A percentile compares a stretch with the other conserved stretches of the same genome.
Evolutionary conservation across 2,113 vertebrate genomes (phyloP).

Genomic region (Mormoops blainvillei): DNA sequence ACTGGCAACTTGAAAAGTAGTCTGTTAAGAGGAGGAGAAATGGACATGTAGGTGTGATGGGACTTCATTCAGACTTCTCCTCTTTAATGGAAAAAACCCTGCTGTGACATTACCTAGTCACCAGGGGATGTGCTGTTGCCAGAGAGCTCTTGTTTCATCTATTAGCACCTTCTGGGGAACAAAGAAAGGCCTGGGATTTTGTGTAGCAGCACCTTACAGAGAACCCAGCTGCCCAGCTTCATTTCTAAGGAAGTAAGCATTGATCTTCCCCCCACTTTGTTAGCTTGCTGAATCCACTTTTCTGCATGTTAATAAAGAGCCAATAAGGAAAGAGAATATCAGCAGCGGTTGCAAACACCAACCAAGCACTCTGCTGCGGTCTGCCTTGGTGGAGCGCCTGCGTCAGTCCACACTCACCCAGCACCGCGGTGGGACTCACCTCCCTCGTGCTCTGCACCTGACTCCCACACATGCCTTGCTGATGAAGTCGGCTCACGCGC

Average conservation of each 20-base stretch:
- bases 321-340: background rate
- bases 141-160: background rate
- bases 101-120: background rate
- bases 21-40: background rate
- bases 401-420: too few relatives aligned
- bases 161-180: background rate
- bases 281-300: background rate
- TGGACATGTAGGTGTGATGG: background rate
- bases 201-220: background rate
- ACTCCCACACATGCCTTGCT: background rate
- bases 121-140: background rate
- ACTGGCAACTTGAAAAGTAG: background rate
- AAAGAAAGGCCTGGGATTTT: background rate
- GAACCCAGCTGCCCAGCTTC: background rate
- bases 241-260: background rate
- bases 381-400: too few relatives aligned
- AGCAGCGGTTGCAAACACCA: background rate
- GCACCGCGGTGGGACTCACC: rapidly evolving
- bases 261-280: background rate
- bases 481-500: background rate
- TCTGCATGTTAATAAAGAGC: background rate
- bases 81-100: background rate
- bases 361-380: background rate
- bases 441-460: background rate
- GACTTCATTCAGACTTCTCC: background rate